Evolutionary conservation across 2,113 vertebrate species (phyloP).

Genomic region (Erpornis zantholeuca): DNA sequence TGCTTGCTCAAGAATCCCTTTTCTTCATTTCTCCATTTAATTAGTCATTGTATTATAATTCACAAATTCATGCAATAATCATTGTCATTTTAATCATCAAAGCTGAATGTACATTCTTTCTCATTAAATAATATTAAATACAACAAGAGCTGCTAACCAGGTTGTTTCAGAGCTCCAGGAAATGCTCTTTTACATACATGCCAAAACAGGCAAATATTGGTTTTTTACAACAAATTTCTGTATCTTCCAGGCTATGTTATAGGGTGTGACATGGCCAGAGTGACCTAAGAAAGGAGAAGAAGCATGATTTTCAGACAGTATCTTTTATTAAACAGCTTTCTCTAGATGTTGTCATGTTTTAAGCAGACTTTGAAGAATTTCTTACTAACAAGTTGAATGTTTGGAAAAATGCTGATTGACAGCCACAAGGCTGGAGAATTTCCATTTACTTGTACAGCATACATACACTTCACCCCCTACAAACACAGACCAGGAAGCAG

Average conservation of each 20-base stretch:
- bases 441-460: not conserved
- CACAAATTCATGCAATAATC: slow-evolving; percentile 51
- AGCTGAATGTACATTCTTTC: slow-evolving; percentile 31
- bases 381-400: not conserved
- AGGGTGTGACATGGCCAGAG: not conserved
- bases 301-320: not conserved
- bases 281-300: not conserved
- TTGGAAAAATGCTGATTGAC: not conserved
- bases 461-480: not conserved
- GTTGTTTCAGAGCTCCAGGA: slow-evolving; percentile 1
- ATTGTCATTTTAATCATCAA: slow-evolving; percentile 28
- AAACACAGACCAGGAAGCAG: not conserved
- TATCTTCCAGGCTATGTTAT: not conserved
- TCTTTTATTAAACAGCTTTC: not conserved
- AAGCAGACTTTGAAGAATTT: not conserved
- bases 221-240: not conserved
- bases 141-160: not conserved
- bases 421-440: not conserved
- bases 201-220: not conserved
- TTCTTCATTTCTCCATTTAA: slow-evolving; percentile 57
- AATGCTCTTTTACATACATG: not conserved
- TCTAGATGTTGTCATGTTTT: not conserved
- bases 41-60: slow-evolving; percentile 29
- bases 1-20: slow-evolving; percentile 45
- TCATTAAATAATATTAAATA: slow-evolving; percentile 19